Base-by-base conservation (phyloP, 2,797 vertebrate species). In the Lates japonicus region DNA sequence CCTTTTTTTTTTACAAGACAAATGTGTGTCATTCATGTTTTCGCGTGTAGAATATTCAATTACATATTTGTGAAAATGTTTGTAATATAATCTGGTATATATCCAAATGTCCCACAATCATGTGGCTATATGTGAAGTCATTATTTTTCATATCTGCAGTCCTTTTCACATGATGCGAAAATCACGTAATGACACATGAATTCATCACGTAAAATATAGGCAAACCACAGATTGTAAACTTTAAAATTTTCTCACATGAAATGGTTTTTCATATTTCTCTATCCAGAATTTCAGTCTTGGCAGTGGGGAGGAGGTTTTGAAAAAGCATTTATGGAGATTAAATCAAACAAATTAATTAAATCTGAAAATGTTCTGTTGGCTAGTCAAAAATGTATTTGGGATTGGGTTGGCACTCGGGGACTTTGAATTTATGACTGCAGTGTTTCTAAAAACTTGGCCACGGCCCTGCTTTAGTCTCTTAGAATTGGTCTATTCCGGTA, bases 391-490 rank as follows among this genome's bases (percentile, higher is more conserved):
- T 19, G 4, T 46, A 0, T 70, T 31, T 33, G 7, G 2, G 20
- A 39, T 29, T 37, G 35, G 29, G 17, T 31, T 39, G 44, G 5
- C 31, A 16, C 13, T 3, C 2, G 2, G 16, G 1, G 25, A 8
- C 41, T 61, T 29, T 59, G 4, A 22, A 62, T 59, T 25, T 64
- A 20, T 71, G 66, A 59, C 41, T 4, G 51, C 13, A 31, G 59
- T 33, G 12, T 55, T 64, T 65, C 22, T 64, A n/a, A 59, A 69
- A 68, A 51, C 46, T 5, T 29, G 37, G 19, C 37, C 4, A 25
- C 1, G 0, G n/a, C 17, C 8, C 20, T 22, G 9, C n/a, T 16
- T 20, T 22, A 39, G 11, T 22, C 29, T 22, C 19, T 67, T 51
- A 2, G 35, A 72, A 35, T 16, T 8, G 12, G 1, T 12, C 13